Percentiles rank a stretch among this genome's conserved stretches.
These are phyloP conservation scores for Cetoscarus ocellatus DNA, from an alignment of 2,797 vertebrate species.

Conservation along the genomic window DNA sequence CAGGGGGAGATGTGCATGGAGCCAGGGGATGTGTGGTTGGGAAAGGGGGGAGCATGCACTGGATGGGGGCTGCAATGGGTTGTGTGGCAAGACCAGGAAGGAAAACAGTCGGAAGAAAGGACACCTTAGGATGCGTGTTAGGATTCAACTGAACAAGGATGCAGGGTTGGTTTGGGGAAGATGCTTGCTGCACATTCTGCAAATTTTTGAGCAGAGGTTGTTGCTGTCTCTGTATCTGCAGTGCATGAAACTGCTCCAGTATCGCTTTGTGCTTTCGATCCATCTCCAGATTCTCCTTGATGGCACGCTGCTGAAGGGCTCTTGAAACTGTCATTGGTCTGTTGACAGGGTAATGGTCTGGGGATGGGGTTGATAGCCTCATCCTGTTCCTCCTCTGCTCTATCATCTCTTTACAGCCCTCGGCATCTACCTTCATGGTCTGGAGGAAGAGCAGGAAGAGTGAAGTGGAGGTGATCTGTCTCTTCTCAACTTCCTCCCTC, in stretches of 20 bases:
- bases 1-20: not conserved
- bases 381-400: constrained; percentile 57
- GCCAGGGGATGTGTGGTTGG: not conserved
- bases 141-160: constrained; percentile 2
- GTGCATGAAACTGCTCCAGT: constrained; percentile 2
- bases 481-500: constrained; percentile 56
- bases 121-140: not conserved
- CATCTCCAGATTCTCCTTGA: constrained; percentile 37
- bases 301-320: constrained; percentile 69
- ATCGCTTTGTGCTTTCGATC: not conserved
- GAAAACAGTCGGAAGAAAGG: not conserved
- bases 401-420: constrained; percentile 88
- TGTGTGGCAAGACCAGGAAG: not conserved
- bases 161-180: not conserved
- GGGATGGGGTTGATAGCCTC: fast-evolving
- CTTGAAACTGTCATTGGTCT: constrained; percentile 18
- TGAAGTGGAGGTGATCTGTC: constrained; percentile 78
- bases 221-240: not conserved
- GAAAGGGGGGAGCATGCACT: not conserved
- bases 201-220: not conserved
- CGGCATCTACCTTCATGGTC: constrained; percentile 87
- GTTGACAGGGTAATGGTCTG: fast-evolving
- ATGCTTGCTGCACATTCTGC: constrained; percentile 2
- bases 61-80: not conserved
- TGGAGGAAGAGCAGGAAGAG: constrained; percentile 88